Conservation (phyloP, 2,113 vertebrate genomes). For the Lutjanus erythropterus region DNA sequence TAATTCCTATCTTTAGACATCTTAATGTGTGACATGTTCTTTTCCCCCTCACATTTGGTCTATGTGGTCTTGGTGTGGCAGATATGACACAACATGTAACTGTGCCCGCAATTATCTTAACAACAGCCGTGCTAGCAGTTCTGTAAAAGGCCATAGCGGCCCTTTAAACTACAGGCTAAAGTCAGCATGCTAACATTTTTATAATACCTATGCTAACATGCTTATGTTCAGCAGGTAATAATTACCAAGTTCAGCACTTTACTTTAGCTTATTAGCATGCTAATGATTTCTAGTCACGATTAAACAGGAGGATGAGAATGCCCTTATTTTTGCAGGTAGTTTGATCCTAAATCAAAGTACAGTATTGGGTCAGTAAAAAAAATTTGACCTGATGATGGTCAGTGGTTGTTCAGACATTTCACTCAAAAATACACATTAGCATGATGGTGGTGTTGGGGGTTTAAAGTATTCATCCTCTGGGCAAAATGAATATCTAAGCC, state of each 20-base stretch:
- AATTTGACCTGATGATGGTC: background rate
- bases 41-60: background rate
- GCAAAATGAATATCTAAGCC: background rate
- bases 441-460: too few relatives aligned
- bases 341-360: background rate
- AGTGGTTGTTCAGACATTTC: background rate
- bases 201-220: background rate
- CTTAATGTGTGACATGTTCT: background rate
- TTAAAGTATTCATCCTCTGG: background rate
- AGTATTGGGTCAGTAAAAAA: background rate
- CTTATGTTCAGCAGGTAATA: background rate
- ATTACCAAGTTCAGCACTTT: background rate
- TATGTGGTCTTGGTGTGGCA: background rate
- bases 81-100: background rate
- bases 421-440: too few relatives aligned
- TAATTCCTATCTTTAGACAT: background rate
- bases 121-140: background rate
- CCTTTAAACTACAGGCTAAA: background rate
- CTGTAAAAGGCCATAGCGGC: background rate
- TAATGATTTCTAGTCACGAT: background rate
- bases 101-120: constrained; percentile 5
- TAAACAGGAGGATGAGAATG: background rate
- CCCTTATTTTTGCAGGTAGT: background rate
- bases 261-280: background rate
- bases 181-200: background rate